These are phyloP conservation scores for Leptopilina drosophilae DNA, from an alignment of 2,888 invertebrate genomes.

Conservation along the genomic window DNA sequence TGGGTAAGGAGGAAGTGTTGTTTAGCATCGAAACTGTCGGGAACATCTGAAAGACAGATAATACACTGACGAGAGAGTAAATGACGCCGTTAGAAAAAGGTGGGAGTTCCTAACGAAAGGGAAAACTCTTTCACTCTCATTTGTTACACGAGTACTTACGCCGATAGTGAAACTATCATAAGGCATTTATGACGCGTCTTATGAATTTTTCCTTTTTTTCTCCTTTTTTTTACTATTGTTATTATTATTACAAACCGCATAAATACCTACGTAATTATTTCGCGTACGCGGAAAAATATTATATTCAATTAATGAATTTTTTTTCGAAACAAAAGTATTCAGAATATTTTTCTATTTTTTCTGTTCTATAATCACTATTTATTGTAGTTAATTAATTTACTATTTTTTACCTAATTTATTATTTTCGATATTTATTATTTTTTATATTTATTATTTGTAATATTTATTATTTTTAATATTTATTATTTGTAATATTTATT, in stretches of 20 bases:
- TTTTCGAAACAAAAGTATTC: neutral
- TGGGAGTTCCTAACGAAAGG: constrained; percentile 63
- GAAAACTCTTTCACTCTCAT: constrained; percentile 68
- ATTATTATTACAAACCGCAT: neutral
- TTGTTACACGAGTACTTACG: constrained; percentile 55
- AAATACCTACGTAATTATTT: neutral
- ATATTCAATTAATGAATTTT: neutral
- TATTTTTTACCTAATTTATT: no score
- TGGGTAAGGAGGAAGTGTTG: constrained; percentile 58
- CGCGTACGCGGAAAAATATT: neutral
- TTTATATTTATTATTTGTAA: no score
- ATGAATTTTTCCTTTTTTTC: neutral
- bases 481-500: no score
- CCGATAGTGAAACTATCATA: constrained; percentile 54
- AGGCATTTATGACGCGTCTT: constrained; percentile 20
- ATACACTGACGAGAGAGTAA: constrained; percentile 40
- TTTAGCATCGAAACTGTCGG: neutral
- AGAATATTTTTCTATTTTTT: neutral
- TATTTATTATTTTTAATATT: no score
- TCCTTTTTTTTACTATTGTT: no score
- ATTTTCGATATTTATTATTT: no score
- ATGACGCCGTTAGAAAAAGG: constrained; percentile 22
- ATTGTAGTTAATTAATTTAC: neutral
- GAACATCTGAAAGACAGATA: constrained; percentile 22
- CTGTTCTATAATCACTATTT: neutral